Percentiles rank a stretch among this genome's conserved stretches.
Conservation (phyloP, 2,113 vertebrate genomes). For the Chauna torquata region DNA sequence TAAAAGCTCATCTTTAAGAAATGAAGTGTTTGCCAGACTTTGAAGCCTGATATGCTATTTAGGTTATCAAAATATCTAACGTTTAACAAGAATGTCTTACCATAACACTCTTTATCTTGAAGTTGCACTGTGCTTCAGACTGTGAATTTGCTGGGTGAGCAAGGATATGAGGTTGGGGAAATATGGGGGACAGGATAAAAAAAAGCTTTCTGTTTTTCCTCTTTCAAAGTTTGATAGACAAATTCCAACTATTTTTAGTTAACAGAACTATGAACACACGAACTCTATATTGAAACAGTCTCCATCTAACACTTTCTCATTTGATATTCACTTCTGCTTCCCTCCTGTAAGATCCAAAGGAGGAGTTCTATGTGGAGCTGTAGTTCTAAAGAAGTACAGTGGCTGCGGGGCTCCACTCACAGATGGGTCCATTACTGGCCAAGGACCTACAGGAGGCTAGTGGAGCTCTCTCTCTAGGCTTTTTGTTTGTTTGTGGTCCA, state of each 20-base stretch:
- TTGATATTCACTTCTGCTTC: neutral
- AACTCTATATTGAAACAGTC: neutral
- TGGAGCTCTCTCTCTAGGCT: neutral
- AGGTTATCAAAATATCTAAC: neutral
- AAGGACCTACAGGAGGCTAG: neutral
- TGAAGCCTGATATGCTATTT: neutral
- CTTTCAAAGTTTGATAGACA: neutral
- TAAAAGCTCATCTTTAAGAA: neutral
- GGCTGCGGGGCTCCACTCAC: neutral
- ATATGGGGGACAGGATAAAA: neutral
- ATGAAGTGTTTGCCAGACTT: neutral
- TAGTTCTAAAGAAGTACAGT: neutral
- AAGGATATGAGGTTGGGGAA: neutral
- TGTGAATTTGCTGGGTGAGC: neutral
- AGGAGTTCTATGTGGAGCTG: neutral
- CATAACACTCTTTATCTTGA: neutral
- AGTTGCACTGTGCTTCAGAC: neutral
- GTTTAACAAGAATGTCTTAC: neutral
- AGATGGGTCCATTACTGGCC: neutral
- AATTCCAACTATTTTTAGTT: neutral
- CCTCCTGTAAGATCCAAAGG: neutral
- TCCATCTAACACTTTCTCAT: neutral
- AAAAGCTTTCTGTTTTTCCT: accelerated
- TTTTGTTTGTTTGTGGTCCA: too few species aligned
- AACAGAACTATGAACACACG: neutral